Evolutionary conservation across 64 coral and sea anemone species (phyloP), one percentile per base, ranked within the genome.

Genomic region (Montipora capricornis): DNA sequence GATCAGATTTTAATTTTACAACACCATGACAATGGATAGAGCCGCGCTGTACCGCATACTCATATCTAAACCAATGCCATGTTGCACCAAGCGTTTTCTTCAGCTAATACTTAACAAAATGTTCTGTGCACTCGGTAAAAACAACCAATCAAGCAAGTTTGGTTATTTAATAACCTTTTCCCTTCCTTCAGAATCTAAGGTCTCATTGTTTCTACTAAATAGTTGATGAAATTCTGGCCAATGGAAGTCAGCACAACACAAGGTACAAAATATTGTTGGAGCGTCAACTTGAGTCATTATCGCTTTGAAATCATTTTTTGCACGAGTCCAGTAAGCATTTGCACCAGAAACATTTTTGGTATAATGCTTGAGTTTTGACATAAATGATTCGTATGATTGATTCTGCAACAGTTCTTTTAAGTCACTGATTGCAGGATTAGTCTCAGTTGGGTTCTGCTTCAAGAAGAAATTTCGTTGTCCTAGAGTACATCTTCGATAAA

Each of bases 31-130:
- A 88, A 75, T 88, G 85, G 26, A 88, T 88, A 44, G n/a, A 55
- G 11, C 71, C 85, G 13, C 78, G 62, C 26, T 90, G 88, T 81
- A 82, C 89, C 15, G 77, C 60, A 82, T 73, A 91, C 48, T 91
- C 89, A 91, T 91, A 91, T 20, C 89, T 73, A 82, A 81, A 82
- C 89, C 89, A 91, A 82, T 82, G 48, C 78, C 89, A 91, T 51
- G 26, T 47, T 73, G 77, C 37, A 69, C 47, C 78, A 4, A 91
- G 77, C 57, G 62, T 71, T 1, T 91, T 49, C 24, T 55, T 91
- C 29, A 91, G 22, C 78, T 78, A 73, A 55, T 69, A 73, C 47
- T 89, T 89, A 0, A 89, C 49, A 78, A 91, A 81, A 5, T 74
- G 24, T 69, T 91, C 69, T 20, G 44, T 74, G 8, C 69, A 17